These are phyloP conservation scores for Hoplostethus atlanticus DNA, from an alignment of 2,797 vertebrate species.

Conservation along the genomic window DNA sequence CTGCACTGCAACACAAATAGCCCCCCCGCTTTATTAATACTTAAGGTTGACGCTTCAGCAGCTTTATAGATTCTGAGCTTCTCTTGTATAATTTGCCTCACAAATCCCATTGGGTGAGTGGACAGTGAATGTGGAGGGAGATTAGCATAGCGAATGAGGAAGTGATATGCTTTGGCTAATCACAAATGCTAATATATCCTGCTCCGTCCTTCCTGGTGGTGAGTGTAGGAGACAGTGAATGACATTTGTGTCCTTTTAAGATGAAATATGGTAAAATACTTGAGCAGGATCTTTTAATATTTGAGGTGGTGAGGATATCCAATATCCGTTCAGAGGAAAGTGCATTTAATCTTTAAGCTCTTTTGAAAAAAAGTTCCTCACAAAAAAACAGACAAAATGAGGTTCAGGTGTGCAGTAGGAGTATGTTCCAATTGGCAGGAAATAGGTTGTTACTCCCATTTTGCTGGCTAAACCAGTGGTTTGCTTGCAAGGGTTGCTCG, in stretches of 20 bases:
- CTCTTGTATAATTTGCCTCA: constrained; percentile 36
- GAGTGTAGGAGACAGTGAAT: constrained; percentile 60
- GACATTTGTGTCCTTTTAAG: constrained; percentile 67
- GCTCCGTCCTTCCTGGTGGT: constrained; percentile 69
- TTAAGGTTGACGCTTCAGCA: background rate
- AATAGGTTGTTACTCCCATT: constrained; percentile 14
- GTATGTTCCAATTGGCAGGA: no score
- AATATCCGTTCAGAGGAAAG: constrained; percentile 3
- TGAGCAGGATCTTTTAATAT: constrained; percentile 14
- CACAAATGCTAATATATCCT: constrained; percentile 81
- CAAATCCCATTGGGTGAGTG: constrained; percentile 57
- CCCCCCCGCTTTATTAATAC: constrained; percentile 36
- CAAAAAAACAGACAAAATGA: constrained; percentile 6
- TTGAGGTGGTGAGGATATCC: constrained; percentile 3
- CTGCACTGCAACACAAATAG: constrained; percentile 37
- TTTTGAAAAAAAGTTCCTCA: constrained; percentile 1
- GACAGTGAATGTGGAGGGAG: constrained; percentile 56
- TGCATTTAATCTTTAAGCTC: constrained; percentile 18
- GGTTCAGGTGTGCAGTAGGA: background rate
- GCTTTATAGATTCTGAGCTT: constrained; percentile 32
- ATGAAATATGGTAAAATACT: constrained; percentile 66
- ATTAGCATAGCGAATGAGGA: constrained; percentile 78
- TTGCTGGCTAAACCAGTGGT: constrained; percentile 27
- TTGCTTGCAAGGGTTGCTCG: constrained; percentile 5
- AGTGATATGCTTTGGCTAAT: constrained; percentile 78